Base-by-base conservation (phyloP, 2,113 vertebrate genomes). In the Oryzias melastigma region DNA sequence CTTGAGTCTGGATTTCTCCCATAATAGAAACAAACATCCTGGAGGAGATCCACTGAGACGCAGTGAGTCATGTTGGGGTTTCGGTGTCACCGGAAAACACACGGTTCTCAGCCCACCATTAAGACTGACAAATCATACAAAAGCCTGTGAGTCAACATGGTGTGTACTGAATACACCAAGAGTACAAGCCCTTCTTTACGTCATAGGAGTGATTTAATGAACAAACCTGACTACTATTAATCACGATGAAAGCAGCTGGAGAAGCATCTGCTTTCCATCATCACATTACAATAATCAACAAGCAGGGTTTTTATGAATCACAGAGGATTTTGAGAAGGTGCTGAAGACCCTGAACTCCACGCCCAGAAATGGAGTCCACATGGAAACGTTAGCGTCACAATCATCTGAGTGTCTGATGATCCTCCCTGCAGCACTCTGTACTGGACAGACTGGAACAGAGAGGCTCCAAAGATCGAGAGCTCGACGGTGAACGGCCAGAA, bases 391-490 rank as follows among this genome's bases (percentile, higher is more conserved):
- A 35, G 2, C 35, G 12, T 35, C 35, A 35, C 8, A 35, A 12
- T 35, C 35, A 35, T 10, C 10, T 10, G 35, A 35, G 35, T 35
- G 35, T 35, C 3, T 10, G 35, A 16, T 40, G 27, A 41, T 4
- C 27, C 40, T 58, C 29, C 27, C 60, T 50, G 48, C 77, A 99
- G 97, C 10, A 94, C 94, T 68, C 90, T 99, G 25, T 99, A 94
- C 75, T 99, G 97, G 97, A 98, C 97, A 0, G 97, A 99, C 81
- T 99, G 97, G 97, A 98, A 99, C 73, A 88, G 96, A 5, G 97
- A 99, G 80, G 95, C 94, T 16, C 97, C 97, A 0, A 99, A 98
- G 92, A 98, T 99, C 0, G 97, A 99, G 83, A 92, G 85, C 0
- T 91, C 94, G 0, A 89, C 93, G 0, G 92, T 97, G 80, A 92